A percentile compares a stretch with the other conserved stretches of the same genome.
Evolutionary conservation across 2,113 vertebrate genomes (phyloP).

Genomic region (Pardalotus punctatus): DNA sequence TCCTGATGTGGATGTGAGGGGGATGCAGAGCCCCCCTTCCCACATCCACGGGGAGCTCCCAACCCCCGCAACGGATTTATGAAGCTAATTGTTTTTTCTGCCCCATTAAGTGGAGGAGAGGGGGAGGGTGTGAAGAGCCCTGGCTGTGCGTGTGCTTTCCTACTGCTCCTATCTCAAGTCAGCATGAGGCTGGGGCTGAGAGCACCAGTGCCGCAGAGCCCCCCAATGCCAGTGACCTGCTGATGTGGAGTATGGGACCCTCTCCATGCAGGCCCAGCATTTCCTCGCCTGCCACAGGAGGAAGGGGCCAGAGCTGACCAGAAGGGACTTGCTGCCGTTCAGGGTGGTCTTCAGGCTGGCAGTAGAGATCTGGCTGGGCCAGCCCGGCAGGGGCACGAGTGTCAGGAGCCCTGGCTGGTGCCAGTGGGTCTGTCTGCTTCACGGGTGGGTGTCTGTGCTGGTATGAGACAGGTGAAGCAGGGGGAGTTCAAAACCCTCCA

Average conservation of each 20-base stretch:
- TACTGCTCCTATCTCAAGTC: background rate
- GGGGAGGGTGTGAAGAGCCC: background rate
- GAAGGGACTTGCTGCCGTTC: background rate
- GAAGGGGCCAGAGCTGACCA: background rate
- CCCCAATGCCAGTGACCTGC: background rate
- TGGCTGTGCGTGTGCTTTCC: background rate
- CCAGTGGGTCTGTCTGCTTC: rapidly evolving
- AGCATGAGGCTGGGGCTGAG: background rate
- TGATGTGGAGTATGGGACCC: background rate
- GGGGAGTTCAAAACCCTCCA: background rate
- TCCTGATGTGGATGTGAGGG: background rate
- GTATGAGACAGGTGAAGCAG: background rate
- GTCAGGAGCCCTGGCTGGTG: rapidly evolving
- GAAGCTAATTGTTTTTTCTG: slow-evolving; percentile 56
- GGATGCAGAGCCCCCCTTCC: background rate
- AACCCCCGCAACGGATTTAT: background rate
- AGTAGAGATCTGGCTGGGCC: background rate
- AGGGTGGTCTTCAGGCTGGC: background rate
- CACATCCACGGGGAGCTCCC: background rate
- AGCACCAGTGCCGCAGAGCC: background rate
- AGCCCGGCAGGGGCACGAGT: background rate
- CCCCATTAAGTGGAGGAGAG: slow-evolving; percentile 37
- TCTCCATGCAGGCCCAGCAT: rapidly evolving
- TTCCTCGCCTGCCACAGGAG: background rate
- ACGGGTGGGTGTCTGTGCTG: background rate